A percentile compares a stretch with the other conserved stretches of the same genome.
phyloP scores from a whole-genome alignment of 2,888 invertebrate genomes.

The Trachelus troglodyta region DNA sequence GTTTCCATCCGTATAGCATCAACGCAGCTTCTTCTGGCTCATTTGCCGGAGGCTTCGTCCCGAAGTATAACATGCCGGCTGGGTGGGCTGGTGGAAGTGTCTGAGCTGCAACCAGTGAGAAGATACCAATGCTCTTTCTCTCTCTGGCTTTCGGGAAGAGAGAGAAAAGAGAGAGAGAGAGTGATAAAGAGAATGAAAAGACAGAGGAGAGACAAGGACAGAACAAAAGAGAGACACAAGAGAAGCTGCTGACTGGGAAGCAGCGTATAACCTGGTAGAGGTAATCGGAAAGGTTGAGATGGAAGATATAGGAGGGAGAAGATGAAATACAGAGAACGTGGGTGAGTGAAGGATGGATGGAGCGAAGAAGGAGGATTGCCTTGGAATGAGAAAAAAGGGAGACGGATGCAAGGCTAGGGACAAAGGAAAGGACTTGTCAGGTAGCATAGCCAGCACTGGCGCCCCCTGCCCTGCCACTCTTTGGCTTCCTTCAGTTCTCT shows the following conservation, averaged over 20 bases:
- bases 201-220: conserved; percentile 7
- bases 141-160: neutral
- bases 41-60: conserved; percentile 30
- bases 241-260: neutral
- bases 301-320: conserved; percentile 4
- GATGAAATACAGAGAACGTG: neutral
- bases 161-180: neutral
- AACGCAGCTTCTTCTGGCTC: conserved; percentile 22
- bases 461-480: conserved; percentile 31
- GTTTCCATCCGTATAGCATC: neutral
- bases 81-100: conserved; percentile 27
- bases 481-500: conserved; percentile 26
- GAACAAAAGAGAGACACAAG: conserved; percentile 1
- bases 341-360: conserved; percentile 17
- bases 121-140: neutral
- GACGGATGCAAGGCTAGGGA: conserved; percentile 38
- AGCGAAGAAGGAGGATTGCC: conserved; percentile 28
- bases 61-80: conserved; percentile 26
- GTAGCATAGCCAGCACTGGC: conserved; percentile 34
- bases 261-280: neutral
- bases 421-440: conserved; percentile 54
- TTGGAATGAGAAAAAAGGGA: conserved; percentile 36
- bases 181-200: conserved; percentile 8
- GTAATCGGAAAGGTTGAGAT: conserved; percentile 1
- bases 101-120: conserved; percentile 14